Percentiles rank a stretch among this genome's conserved stretches.
Conservation (phyloP, 37 sponge, comb jelly and placozoan genomes). For the Hormiphora californensis region DNA sequence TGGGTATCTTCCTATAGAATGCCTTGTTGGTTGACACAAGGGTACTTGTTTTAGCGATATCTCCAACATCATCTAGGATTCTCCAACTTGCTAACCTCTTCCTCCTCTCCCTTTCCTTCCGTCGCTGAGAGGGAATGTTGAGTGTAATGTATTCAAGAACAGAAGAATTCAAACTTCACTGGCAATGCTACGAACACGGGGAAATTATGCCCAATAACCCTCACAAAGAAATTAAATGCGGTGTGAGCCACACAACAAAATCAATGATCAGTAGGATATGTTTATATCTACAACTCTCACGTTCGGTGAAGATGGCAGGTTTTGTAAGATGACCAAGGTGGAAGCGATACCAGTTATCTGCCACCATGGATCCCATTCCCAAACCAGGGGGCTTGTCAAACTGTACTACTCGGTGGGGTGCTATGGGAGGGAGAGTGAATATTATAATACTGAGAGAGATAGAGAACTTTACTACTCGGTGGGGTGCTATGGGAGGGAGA, state of each 20-base stretch:
- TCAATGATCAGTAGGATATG: no score
- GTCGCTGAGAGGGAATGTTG: no score
- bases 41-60: neutral
- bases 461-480: no score
- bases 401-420: constrained; percentile 14
- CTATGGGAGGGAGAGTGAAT: neutral
- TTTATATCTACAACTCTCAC: neutral
- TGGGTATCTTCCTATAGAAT: constrained; percentile 8
- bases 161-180: no score
- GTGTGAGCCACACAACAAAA: no score
- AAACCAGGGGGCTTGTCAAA: constrained; percentile 37
- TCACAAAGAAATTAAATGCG: no score
- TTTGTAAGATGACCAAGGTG: constrained; percentile 30
- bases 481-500: no score
- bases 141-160: no score
- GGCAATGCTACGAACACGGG: no score
- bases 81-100: neutral
- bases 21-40: constrained; percentile 27
- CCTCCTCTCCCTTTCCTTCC: neutral
- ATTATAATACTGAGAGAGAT: no score
- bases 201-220: no score
- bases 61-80: neutral
- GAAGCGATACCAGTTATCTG: constrained; percentile 34
- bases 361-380: constrained; percentile 24
- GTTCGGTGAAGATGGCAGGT: constrained; percentile 22